phyloP scores from a whole-genome alignment of 2,888 invertebrate species.

The Tigriopus californicus region DNA sequence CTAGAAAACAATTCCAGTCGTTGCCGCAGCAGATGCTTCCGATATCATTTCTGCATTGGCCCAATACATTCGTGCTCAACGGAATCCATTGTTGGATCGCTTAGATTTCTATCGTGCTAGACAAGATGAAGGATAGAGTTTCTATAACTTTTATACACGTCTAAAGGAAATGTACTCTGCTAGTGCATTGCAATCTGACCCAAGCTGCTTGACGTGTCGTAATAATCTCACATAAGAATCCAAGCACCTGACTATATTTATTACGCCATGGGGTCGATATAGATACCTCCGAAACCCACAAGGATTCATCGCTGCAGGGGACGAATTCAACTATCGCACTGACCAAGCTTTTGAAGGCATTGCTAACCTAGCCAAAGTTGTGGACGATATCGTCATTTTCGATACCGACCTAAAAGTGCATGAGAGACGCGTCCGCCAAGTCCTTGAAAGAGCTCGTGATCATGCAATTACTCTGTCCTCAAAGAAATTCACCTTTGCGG shows the following conservation, averaged over 20 bases:
- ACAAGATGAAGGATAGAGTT: too few species aligned
- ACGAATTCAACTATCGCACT: conserved; percentile 5
- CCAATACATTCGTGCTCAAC: too few species aligned
- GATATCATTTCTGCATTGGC: too few species aligned
- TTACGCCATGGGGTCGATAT: not conserved
- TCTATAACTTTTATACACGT: too few species aligned
- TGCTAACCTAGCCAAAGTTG: conserved; percentile 9
- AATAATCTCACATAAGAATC: not conserved
- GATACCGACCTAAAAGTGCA: not conserved
- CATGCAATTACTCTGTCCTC: conserved; percentile 1
- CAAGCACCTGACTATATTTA: not conserved
- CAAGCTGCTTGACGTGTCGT: not conserved
- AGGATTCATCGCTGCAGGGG: conserved; percentile 13
- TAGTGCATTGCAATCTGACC: too few species aligned
- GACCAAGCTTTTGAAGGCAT: conserved; percentile 11
- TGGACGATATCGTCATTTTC: not conserved
- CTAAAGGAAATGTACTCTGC: too few species aligned
- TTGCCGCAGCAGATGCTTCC: too few species aligned
- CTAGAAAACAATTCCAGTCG: too few species aligned
- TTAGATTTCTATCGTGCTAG: too few species aligned
- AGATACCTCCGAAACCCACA: not conserved
- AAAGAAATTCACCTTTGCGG: not conserved
- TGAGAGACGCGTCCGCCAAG: not conserved
- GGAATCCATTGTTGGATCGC: too few species aligned
- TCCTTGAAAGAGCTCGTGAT: not conserved